phyloP scores from a whole-genome alignment of 2,113 vertebrate species.

The Tringa solitaria region DNA sequence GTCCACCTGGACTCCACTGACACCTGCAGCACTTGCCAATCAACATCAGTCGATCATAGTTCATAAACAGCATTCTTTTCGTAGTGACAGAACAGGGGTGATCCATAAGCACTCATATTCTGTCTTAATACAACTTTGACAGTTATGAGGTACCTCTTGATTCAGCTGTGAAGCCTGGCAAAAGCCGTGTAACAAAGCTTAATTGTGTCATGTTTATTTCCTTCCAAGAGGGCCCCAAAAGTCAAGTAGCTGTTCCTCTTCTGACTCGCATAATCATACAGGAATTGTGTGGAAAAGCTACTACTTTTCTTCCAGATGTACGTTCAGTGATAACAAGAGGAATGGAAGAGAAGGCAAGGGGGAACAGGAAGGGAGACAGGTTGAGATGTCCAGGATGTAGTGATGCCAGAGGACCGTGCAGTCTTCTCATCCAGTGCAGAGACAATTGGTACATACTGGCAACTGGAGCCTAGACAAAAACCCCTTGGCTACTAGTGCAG shows the following conservation, averaged over 20 bases:
- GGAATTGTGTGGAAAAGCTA: background rate
- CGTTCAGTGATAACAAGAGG: background rate
- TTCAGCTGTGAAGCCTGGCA: background rate
- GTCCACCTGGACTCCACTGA: background rate
- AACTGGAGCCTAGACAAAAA: background rate
- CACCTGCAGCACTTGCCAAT: background rate
- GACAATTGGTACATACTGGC: background rate
- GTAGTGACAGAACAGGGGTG: background rate
- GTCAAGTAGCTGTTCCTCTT: background rate
- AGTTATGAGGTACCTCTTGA: background rate
- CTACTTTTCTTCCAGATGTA: background rate
- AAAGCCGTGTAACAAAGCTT: background rate
- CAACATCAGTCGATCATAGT: rapidly evolving
- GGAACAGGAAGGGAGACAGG: background rate
- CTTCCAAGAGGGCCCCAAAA: background rate
- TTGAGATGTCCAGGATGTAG: background rate
- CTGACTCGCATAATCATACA: background rate
- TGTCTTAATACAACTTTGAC: background rate
- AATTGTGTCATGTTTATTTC: background rate
- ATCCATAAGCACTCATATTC: background rate
- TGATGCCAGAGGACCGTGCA: background rate
- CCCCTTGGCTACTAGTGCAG: background rate
- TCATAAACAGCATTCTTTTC: background rate
- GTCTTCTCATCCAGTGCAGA: background rate
- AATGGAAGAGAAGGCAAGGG: background rate